phyloP scores from a whole-genome alignment of 2,888 invertebrate species.

The Diaphora mendica region DNA sequence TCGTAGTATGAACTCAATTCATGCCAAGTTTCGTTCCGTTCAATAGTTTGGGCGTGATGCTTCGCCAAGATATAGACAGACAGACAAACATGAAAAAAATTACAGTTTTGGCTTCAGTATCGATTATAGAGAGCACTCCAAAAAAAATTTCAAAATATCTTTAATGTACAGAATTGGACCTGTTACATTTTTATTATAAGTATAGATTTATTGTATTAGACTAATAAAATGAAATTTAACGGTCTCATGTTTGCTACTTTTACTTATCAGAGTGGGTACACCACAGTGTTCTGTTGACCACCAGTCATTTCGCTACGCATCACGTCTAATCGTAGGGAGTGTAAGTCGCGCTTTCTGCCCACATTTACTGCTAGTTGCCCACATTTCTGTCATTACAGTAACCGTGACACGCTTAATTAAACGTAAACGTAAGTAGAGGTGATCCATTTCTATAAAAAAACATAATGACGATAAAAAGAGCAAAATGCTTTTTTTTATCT shows the following conservation, averaged over 20 bases:
- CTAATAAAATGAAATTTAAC: not conserved
- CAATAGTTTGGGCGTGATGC: too few relatives aligned
- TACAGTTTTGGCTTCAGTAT: too few relatives aligned
- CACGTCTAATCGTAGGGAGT: conserved; percentile 52
- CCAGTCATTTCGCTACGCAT: conserved; percentile 43
- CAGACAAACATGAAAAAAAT: too few relatives aligned
- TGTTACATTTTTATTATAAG: too few relatives aligned
- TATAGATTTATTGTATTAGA: not conserved
- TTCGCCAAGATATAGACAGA: too few relatives aligned
- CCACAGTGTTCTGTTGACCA: conserved; percentile 38
- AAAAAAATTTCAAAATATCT: too few relatives aligned
- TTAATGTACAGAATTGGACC: too few relatives aligned
- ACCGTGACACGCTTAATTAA: conserved; percentile 48
- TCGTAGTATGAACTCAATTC: too few relatives aligned
- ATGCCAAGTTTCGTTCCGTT: too few relatives aligned
- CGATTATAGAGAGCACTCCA: too few relatives aligned
- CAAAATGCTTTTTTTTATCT: too few relatives aligned
- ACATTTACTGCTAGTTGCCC: conserved; percentile 60
- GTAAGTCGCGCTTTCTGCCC: conserved; percentile 68
- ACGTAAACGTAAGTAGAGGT: conserved; percentile 22
- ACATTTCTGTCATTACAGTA: conserved; percentile 48
- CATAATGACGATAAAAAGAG: not conserved
- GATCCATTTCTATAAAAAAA: not conserved
- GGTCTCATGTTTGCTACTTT: conserved; percentile 5
- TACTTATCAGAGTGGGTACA: conserved; percentile 23